Evolutionary conservation across 2,797 vertebrate genomes (phyloP).

Genomic region (Oreortyx pictus): DNA sequence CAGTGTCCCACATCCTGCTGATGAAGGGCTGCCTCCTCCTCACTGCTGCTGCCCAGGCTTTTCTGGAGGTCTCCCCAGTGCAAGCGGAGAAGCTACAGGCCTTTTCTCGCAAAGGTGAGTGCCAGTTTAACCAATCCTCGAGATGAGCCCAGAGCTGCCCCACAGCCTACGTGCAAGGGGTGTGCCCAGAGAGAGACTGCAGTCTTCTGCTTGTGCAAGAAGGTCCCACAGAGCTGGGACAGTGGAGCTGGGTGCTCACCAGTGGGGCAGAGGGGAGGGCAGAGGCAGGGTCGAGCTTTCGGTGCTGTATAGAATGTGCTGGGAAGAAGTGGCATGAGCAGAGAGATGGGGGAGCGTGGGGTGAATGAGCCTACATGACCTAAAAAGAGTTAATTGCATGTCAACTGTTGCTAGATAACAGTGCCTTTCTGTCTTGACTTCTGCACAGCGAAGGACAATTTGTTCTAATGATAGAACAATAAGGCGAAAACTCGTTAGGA

Average conservation of each 20-base stretch:
- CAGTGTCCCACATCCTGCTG: neutral
- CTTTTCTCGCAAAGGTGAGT: constrained; percentile 44
- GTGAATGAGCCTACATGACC: neutral
- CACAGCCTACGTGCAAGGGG: rapidly evolving
- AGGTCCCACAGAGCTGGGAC: neutral
- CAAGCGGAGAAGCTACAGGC: neutral
- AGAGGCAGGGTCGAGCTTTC: neutral
- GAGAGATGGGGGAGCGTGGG: neutral
- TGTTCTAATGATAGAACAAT: constrained; percentile 38
- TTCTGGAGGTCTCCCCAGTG: neutral
- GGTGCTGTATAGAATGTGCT: neutral
- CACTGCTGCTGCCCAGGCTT: rapidly evolving
- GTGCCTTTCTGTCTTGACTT: constrained; percentile 6
- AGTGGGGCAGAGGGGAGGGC: neutral
- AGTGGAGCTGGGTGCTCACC: neutral
- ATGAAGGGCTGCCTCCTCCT: neutral
- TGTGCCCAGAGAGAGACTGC: rapidly evolving
- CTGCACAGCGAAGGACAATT: constrained; percentile 24
- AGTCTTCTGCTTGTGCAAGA: neutral
- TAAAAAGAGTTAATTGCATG: constrained; percentile 12
- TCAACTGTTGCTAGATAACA: constrained; percentile 43
- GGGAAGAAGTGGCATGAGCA: neutral
- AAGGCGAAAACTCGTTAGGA: neutral
- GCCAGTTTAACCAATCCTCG: neutral
- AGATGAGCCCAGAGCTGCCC: neutral